phyloP scores from a whole-genome alignment of 2,797 vertebrate species.

The Pipistrellus pygmaeus region DNA sequence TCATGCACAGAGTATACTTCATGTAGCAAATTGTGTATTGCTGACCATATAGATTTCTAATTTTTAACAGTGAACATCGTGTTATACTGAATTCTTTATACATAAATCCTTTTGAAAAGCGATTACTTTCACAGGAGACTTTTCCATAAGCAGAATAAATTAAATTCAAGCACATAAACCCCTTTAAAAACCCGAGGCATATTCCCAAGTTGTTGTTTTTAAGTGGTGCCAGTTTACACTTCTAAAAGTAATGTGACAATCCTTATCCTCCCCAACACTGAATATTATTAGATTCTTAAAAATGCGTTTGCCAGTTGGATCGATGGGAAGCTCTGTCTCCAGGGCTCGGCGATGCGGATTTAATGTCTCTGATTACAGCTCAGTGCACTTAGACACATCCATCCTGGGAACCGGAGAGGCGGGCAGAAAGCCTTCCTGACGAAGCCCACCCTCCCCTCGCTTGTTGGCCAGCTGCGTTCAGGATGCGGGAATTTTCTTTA shows the following conservation, averaged over 20 bases:
- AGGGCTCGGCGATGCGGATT: not conserved
- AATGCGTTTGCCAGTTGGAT: not conserved
- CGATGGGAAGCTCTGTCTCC: not conserved
- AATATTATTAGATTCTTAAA: not conserved
- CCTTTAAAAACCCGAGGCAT: not conserved
- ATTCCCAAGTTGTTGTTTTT: not conserved
- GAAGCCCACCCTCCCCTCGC: not conserved
- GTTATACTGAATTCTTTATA: not conserved
- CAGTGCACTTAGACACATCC: not conserved
- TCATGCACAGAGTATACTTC: not conserved
- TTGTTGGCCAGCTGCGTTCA: not conserved
- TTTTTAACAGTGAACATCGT: constrained; percentile 1
- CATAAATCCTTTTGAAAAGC: not conserved
- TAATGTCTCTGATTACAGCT: not conserved
- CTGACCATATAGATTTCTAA: not conserved
- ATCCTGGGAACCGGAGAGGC: not conserved
- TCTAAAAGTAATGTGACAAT: not conserved
- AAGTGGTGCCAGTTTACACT: not conserved
- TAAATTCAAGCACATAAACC: not conserved
- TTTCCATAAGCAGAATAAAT: constrained; percentile 8
- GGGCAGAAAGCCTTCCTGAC: not conserved
- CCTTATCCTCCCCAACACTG: not conserved
- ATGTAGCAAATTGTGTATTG: not conserved
- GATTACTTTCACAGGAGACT: not conserved
- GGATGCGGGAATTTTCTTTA: not conserved